Base-by-base conservation (phyloP, 2,888 invertebrate species). In the Leucania comma region DNA sequence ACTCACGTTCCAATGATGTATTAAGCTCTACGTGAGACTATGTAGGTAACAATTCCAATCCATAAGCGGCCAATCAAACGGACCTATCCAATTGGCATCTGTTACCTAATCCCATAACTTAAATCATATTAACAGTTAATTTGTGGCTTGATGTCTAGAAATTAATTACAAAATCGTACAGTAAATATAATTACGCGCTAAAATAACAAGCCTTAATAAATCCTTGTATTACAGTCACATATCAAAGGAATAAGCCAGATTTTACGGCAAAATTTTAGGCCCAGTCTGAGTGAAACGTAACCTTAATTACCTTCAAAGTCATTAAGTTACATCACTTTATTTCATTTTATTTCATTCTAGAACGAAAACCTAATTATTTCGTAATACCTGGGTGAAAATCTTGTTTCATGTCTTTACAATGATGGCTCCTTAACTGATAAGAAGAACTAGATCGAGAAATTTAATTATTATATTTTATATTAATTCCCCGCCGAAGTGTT, bases 251-350 rank as follows among this genome's bases (percentile, higher is more conserved):
- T 80, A 80, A 58, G 75, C 24, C 6, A 62, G 53, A 50, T 62
- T 75, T 75, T 35, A 75, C 12, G 32, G 48, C 57, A 59, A n/a
- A 42, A 66, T 61, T 76, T 67, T 53, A 61, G n/a, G 29, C 64
- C 20, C 20, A 35, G 14, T 20, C n/a, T 50, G 20, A 78, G 42
- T 20, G 8, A 42, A 66, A 48, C 10, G 48, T 50, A 58, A 24
- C 80, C 58, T 53, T 75, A 75, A 67, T 76, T 76, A 80, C 76
- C 20, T 58, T n/a, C 35, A 53, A 51, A 63, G 80, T 42, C 29
- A 63, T 79, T 75, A 38, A 62, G 35, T 53, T 48, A 62, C 46
- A 32, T 72, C 35, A 38, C 3, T 71, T 14, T 50, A 50, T 74
- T 68, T 42, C 17, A 4, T 63, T 32, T 58, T 26, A 59, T 59